Conservation (phyloP, 2,113 vertebrate species). For the Trogon melanurus region DNA sequence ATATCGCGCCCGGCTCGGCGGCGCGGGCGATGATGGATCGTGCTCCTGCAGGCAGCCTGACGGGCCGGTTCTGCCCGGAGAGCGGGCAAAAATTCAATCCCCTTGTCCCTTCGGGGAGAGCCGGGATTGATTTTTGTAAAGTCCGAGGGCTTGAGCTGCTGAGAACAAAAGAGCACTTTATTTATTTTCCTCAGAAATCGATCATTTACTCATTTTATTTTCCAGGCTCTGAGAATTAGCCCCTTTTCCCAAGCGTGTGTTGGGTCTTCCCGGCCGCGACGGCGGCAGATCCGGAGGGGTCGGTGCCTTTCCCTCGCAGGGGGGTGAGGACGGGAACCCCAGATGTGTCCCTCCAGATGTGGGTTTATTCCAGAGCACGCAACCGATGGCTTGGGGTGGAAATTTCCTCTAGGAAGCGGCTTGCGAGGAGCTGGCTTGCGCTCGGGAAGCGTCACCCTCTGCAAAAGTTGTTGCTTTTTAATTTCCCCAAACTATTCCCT, state of each 20-base stretch:
- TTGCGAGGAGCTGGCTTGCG: background rate
- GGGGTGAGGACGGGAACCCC: background rate
- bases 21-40: background rate
- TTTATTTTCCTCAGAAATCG: background rate
- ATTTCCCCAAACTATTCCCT: background rate
- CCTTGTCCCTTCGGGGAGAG: background rate
- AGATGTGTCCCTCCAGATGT: background rate
- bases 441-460: fast-evolving
- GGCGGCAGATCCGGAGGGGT: fast-evolving
- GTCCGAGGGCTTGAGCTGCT: background rate
- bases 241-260: background rate
- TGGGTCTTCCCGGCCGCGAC: fast-evolving
- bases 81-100: background rate
- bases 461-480: background rate
- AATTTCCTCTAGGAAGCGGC: background rate
- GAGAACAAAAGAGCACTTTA: background rate
- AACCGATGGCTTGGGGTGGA: background rate
- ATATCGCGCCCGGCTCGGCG: fast-evolving
- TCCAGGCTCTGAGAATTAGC: background rate
- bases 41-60: background rate
- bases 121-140: background rate
- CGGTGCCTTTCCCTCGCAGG: fast-evolving
- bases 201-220: background rate
- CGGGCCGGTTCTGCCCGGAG: background rate
- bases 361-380: background rate